Base-by-base conservation (phyloP, 2,888 invertebrate genomes). In the Erebia epiphron region DNA sequence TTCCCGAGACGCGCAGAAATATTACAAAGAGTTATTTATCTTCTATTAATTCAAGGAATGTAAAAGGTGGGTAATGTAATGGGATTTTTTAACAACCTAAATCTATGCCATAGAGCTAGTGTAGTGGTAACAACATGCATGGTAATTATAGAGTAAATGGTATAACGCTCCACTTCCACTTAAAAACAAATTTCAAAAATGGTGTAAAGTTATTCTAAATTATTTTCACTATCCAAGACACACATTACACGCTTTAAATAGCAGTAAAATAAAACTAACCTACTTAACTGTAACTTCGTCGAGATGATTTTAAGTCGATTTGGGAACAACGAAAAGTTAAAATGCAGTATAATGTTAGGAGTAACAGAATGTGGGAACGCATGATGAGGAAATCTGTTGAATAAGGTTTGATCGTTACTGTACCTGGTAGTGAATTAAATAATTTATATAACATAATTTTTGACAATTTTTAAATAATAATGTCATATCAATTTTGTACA, bases 291-390 rank as follows among this genome's bases (percentile, higher is more conserved):
- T 52, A 52, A 58, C 18, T 46, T 52, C 13, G 13, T 43, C 46
- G 18, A 63, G 46, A 35, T 68, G 58, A 43, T 72, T 70, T 77
- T 78, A 83, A 83, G 79, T 82, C 79, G 79, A 83, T 79, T 79
- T 65, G 57, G 18, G 78, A 67, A 63, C 14, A 72, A 62, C 61
- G 41, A 56, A 79, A 80, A 81, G 81, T 81, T 80, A 82, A 83
- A 80, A 83, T 82, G 82, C 80, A 75, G 79, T 83, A 79, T 84
- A 80, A 84, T 82, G 79, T 83, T 76, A 81, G 79, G 79, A 78
- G 78, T 76, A 80, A 76, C 75, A 49, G 79, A 80, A 79, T 83
- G 86, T 86, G 86, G 80, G 86, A 86, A 85, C 73, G 73, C 58
- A 72, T 65, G 54, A 54, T 52, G 65, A 60, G 61, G 68, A 71